Percentiles rank a stretch among this genome's conserved stretches.
phyloP scores from a whole-genome alignment of 2,113 vertebrate species.

The Thymallus thymallus region DNA sequence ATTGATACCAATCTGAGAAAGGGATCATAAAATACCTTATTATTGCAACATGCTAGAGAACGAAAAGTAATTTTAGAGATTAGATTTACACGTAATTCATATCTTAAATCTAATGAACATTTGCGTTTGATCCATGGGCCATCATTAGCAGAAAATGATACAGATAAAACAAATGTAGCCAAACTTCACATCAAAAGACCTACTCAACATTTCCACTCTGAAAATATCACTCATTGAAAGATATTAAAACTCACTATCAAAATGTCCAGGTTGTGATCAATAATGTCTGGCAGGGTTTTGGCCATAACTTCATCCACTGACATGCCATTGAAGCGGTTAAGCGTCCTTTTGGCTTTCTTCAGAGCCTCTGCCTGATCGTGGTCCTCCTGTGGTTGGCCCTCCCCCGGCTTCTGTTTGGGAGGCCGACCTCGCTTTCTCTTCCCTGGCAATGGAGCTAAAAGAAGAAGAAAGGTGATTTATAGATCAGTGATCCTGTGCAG shows the following conservation, averaged over 20 bases:
- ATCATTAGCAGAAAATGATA: no score
- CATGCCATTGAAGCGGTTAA: slow-evolving; percentile 94
- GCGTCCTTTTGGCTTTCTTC: slow-evolving; percentile 89
- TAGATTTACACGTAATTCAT: no score
- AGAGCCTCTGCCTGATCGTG: slow-evolving; percentile 77
- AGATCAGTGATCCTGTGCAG: no score
- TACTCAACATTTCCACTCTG: background rate
- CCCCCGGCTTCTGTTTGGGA: slow-evolving; percentile 72
- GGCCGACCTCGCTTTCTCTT: slow-evolving; percentile 87
- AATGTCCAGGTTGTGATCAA: slow-evolving; percentile 93
- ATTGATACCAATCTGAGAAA: slow-evolving; percentile 93
- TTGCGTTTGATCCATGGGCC: no score
- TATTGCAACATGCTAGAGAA: slow-evolving; percentile 2
- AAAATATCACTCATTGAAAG: background rate
- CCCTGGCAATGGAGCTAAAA: slow-evolving; percentile 64
- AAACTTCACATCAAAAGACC: no score
- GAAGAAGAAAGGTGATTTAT: background rate
- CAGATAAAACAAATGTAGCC: no score
- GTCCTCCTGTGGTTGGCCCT: slow-evolving; percentile 80
- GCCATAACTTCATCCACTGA: slow-evolving; percentile 92
- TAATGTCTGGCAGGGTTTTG: slow-evolving; percentile 92
- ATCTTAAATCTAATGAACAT: no score
- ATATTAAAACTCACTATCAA: slow-evolving; percentile 85
- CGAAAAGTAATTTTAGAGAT: no score
- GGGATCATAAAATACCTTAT: slow-evolving; percentile 15